A percentile compares a stretch with the other conserved stretches of the same genome.
phyloP scores from a whole-genome alignment of 64 coral and sea anemone species.

The Stichodactyla mertensii region DNA sequence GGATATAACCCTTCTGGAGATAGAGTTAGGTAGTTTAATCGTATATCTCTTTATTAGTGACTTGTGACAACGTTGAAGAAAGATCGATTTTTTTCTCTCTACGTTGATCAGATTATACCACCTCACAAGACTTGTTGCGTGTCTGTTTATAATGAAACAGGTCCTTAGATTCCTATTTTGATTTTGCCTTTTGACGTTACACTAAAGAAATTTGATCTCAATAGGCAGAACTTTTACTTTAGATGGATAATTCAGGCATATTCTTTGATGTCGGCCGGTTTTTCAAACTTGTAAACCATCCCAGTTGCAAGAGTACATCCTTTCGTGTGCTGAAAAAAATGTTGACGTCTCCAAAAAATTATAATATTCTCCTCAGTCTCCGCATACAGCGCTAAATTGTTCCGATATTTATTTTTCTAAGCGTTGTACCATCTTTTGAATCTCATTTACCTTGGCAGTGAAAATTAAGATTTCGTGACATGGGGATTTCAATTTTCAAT shows the following conservation, averaged over 20 bases:
- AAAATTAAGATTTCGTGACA: constrained; percentile 24
- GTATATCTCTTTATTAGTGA: neutral
- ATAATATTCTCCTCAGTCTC: neutral
- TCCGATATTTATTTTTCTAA: constrained; percentile 3
- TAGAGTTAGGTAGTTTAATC: constrained; percentile 4
- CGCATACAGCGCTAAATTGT: neutral
- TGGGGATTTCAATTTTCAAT: constrained; percentile 6
- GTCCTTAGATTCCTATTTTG: constrained; percentile 14
- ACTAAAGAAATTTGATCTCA: neutral
- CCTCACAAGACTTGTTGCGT: constrained; percentile 55
- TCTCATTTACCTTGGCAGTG: constrained; percentile 1
- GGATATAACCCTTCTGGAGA: neutral
- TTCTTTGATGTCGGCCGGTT: constrained; percentile 1
- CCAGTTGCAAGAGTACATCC: neutral
- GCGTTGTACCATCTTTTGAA: neutral
- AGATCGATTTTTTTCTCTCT: constrained; percentile 6
- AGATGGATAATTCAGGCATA: neutral
- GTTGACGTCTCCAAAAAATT: constrained; percentile 8
- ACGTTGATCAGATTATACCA: constrained; percentile 9
- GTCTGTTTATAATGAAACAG: constrained; percentile 27
- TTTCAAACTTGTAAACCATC: constrained; percentile 9
- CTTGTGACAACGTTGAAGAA: constrained; percentile 7
- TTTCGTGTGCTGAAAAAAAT: neutral
- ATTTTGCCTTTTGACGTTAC: constrained; percentile 14
- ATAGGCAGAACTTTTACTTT: neutral